A percentile compares a stretch with the other conserved stretches of the same genome.
Conservation (phyloP, 1,140 invertebrate species). For the Hyposmocoma kahamanoa region DNA sequence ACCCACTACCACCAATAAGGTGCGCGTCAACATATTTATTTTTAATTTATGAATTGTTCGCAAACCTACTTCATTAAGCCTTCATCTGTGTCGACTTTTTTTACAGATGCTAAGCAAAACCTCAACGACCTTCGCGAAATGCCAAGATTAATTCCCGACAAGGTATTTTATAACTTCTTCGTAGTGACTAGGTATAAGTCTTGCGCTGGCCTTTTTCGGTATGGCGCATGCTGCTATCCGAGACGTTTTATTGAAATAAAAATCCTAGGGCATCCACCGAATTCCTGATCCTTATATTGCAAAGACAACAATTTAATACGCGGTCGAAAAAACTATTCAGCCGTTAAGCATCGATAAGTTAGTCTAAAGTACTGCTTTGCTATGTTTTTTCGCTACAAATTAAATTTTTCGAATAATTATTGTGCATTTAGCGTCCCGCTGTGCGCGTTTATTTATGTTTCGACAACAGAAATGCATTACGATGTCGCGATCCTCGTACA, state of each 20-base stretch:
- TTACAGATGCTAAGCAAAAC: constrained; percentile 25
- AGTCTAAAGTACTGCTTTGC: constrained; percentile 27
- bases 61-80: constrained; percentile 53
- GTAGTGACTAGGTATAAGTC: constrained; percentile 38
- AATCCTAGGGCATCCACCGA: constrained; percentile 58
- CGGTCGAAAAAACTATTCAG: constrained; percentile 43
- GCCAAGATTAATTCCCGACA: constrained; percentile 50
- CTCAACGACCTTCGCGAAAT: constrained; percentile 53
- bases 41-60: constrained; percentile 57
- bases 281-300: constrained; percentile 62
- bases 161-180: constrained; percentile 40
- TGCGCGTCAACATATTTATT: constrained; percentile 60
- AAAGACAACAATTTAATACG: constrained; percentile 48
- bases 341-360: constrained; percentile 37
- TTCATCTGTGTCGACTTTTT: constrained; percentile 47
- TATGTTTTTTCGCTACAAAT: constrained; percentile 17
- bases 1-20: constrained; percentile 55
- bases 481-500: not conserved
- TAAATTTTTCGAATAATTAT: constrained; percentile 24
- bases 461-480: not conserved
- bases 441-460: not conserved
- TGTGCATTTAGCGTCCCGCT: not conserved
- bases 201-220: constrained; percentile 49
- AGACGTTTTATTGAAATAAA: constrained; percentile 51
- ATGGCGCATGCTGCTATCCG: constrained; percentile 41